These are phyloP conservation scores for Buathra laborator DNA, from an alignment of 2,888 invertebrate species.

Conservation along the genomic window DNA sequence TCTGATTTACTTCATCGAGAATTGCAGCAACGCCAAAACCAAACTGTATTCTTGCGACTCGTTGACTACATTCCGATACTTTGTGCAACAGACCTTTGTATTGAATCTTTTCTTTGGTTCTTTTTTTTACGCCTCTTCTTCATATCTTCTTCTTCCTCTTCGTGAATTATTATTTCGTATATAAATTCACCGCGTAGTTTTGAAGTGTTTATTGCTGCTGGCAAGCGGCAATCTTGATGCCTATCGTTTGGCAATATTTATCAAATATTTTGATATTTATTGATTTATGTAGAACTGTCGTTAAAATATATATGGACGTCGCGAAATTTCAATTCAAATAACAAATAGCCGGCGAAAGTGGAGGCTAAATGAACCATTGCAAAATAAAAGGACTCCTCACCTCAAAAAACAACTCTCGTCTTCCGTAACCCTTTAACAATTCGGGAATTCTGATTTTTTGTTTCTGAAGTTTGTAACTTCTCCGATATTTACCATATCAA, in stretches of 20 bases:
- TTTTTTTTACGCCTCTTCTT: not conserved
- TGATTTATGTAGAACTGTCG: not conserved
- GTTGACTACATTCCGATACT: not conserved
- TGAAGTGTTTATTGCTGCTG: conserved; percentile 21
- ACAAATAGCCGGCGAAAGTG: not conserved
- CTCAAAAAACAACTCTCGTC: no score
- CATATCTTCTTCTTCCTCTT: not conserved
- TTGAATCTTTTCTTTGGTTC: not conserved
- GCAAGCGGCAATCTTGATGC: conserved; percentile 58
- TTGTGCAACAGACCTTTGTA: not conserved
- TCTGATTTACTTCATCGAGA: conserved; percentile 78
- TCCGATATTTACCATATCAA: no score
- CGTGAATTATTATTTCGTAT: conserved; percentile 1
- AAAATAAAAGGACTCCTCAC: no score
- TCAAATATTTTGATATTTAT: not conserved
- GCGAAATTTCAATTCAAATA: no score
- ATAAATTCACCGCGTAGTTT: not conserved
- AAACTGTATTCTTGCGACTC: not conserved
- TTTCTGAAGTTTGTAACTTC: no score
- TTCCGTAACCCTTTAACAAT: no score
- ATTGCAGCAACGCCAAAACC: conserved; percentile 58
- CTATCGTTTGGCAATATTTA: not conserved
- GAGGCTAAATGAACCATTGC: not conserved
- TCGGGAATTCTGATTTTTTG: no score
- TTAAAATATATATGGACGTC: not conserved